Evolutionary conservation across 2,797 vertebrate species (phyloP).

Genomic region (Columba guinea): DNA sequence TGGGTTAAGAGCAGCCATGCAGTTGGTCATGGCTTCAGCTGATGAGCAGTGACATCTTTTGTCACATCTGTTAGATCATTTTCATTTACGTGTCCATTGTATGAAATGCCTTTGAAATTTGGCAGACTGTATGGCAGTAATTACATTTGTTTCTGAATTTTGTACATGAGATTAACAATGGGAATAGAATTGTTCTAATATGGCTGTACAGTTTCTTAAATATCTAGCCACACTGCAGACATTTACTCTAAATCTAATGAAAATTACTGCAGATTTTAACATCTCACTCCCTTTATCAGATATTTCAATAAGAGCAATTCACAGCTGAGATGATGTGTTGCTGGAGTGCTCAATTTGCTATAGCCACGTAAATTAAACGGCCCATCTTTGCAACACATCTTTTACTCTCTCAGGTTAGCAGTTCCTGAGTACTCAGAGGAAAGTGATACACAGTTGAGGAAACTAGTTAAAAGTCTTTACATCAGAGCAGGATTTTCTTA

Average conservation of each 20-base stretch:
- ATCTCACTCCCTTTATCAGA: neutral
- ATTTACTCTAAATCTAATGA: neutral
- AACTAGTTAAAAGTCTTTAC: neutral
- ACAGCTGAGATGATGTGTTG: neutral
- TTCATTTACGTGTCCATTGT: neutral
- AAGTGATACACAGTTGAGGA: neutral
- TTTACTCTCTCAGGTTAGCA: neutral
- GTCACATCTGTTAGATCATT: neutral
- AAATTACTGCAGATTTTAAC: neutral
- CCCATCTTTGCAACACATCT: neutral
- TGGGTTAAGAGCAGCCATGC: fast-evolving
- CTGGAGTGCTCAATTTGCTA: neutral
- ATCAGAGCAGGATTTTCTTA: neutral
- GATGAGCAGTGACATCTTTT: fast-evolving
- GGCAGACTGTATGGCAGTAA: neutral
- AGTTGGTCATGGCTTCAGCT: neutral
- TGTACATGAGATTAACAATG: neutral
- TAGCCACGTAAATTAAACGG: neutral
- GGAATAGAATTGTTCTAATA: neutral
- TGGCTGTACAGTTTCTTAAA: neutral
- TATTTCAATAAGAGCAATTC: neutral
- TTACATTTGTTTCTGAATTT: neutral
- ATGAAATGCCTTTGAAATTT: neutral
- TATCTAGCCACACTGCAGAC: neutral
- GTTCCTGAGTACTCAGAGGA: neutral